Percentiles rank a stretch among this genome's conserved stretches.
phyloP scores from a whole-genome alignment of 2,797 vertebrate species.

The Mus minutoides region DNA sequence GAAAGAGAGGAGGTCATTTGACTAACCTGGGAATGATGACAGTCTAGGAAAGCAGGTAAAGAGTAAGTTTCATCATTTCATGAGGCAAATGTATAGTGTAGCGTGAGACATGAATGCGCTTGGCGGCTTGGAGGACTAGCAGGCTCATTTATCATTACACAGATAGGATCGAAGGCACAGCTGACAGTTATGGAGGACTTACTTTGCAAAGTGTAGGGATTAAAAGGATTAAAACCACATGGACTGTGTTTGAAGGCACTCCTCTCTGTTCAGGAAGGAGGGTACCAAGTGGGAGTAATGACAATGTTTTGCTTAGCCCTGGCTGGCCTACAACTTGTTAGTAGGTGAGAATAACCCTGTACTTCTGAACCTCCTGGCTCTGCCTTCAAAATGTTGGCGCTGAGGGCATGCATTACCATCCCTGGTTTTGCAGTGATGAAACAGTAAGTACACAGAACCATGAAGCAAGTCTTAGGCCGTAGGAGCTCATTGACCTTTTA shows the following conservation, averaged over 20 bases:
- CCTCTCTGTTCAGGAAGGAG: neutral
- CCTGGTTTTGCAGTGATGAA: neutral
- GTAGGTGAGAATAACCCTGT: neutral
- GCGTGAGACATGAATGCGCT: neutral
- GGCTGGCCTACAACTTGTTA: neutral
- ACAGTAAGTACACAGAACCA: neutral
- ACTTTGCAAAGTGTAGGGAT: neutral
- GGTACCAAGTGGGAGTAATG: neutral
- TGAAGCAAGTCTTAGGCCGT: neutral
- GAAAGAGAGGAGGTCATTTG: conserved; percentile 46
- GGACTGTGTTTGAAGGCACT: neutral
- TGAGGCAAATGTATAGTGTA: conserved; percentile 11
- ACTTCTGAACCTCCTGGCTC: neutral
- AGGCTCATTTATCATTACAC: neutral
- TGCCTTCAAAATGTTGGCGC: neutral
- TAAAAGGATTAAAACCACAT: neutral
- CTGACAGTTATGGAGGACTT: neutral
- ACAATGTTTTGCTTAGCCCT: neutral
- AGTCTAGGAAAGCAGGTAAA: neutral
- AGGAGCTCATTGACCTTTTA: neutral
- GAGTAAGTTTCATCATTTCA: neutral
- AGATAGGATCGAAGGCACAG: neutral
- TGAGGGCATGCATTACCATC: neutral
- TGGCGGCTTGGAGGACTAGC: neutral
- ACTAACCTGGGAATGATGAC: conserved; percentile 11